phyloP scores from a whole-genome alignment of 1,140 invertebrate species.

The Zaprionus lachaisei region DNA sequence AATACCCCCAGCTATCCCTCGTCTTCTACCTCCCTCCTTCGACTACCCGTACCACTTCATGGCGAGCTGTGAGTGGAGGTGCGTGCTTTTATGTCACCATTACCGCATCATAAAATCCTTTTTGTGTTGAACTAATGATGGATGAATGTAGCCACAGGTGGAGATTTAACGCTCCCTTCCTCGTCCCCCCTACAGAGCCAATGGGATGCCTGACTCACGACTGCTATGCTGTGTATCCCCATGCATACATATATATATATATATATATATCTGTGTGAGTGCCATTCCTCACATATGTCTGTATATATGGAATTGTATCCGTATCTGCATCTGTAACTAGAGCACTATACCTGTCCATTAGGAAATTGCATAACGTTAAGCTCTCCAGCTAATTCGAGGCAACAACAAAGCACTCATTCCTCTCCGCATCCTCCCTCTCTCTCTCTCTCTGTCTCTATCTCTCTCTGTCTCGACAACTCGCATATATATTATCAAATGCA shows the following conservation, averaged over 20 bases:
- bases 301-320: conserved; percentile 19
- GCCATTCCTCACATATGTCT: not conserved
- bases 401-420: not conserved
- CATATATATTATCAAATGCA: conserved; percentile 22
- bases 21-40: no score
- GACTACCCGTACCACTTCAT: not conserved
- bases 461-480: no score
- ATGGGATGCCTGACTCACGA: not conserved
- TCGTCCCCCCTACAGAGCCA: not conserved
- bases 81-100: conserved; percentile 67
- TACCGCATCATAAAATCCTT: conserved; percentile 82
- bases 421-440: not conserved
- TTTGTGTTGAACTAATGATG: conserved; percentile 83
- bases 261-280: conserved; percentile 2
- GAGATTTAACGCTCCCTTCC: conserved; percentile 22
- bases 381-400: conserved; percentile 20
- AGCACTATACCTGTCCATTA: conserved; percentile 37
- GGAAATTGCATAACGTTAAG: conserved; percentile 32
- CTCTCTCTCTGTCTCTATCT: no score
- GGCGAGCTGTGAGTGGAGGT: not conserved
- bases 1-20: conserved; percentile 18
- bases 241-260: no score
- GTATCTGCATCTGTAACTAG: conserved; percentile 25
- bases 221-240: not conserved
- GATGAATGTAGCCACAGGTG: conserved; percentile 72